Base-by-base conservation (phyloP, 1,140 invertebrate genomes). In the Penaeus vannamei region DNA sequence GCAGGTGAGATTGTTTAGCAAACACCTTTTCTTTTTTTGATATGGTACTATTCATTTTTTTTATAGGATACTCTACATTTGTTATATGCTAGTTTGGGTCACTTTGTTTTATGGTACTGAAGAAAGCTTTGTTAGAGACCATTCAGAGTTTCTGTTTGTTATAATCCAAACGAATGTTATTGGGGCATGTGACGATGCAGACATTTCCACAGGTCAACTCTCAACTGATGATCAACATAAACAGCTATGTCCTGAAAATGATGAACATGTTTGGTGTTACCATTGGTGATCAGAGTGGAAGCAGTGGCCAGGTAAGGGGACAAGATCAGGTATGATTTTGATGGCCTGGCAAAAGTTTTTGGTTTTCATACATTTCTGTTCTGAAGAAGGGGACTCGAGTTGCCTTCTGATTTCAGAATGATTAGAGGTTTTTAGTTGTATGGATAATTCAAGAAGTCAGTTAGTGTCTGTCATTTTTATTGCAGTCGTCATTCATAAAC, bases 201-300 rank as follows among this genome's bases (percentile, higher is more conserved):
- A 14, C 26, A 64, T 59, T 66, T 62, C n/a, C 80, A 42, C 85
- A 90, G 88, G 81, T 91, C 32, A 94, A 95, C 92, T 91, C 93
- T 69, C 91, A 93, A 53, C 92, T 95, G 20, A 91, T 95, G 23
- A 90, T 92, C 77, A 94, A 93, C 82, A 94, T 95, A 60, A 94
- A 93, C 36, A 88, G 83, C 60, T 99, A 98, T 93, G 95, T 99
- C 46, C 98, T 97, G 0, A 94, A 96, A 92, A 94, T 99, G 4
- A 94, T 99, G 76, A 95, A 95, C 91, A 95, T 98, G 62, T 99
- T 99, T 94, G 99, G 98, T 20, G 96, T 96, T 0, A 66, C 59
- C 59, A 7, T 79, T 29, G 87, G 87, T 12, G 87, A 89, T 95
- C 23, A 94, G 95, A 0, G 93, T 95, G 59, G 95, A 96, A 59